These are phyloP conservation scores for Netelia virgata DNA, from an alignment of 2,888 invertebrate species.

Conservation along the genomic window DNA sequence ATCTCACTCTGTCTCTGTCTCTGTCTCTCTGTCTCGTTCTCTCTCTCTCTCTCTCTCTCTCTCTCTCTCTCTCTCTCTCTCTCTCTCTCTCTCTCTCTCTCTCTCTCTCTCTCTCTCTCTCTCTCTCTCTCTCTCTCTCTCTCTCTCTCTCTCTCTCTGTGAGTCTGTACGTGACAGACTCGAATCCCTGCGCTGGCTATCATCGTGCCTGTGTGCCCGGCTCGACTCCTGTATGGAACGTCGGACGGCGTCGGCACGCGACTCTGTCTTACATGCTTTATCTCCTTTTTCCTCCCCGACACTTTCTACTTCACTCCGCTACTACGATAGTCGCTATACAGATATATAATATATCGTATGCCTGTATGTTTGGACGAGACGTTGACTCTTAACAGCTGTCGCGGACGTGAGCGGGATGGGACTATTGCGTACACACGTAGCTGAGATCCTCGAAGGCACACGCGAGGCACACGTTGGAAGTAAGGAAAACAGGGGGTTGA, in stretches of 20 bases:
- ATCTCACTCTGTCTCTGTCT: not conserved
- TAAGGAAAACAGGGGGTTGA: conserved; percentile 36
- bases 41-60: conserved; percentile 65
- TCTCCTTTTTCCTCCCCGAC: conserved; percentile 48
- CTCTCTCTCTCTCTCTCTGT: conserved; percentile 65
- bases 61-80: conserved; percentile 66
- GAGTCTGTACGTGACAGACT: conserved; percentile 83
- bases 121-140: too few species aligned
- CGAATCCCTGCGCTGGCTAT: conserved; percentile 73
- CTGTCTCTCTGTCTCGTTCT: conserved; percentile 47
- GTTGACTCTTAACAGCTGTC: conserved; percentile 82
- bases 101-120: not conserved
- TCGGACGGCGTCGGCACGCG: conserved; percentile 61
- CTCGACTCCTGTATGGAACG: conserved; percentile 69
- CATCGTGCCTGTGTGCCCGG: conserved; percentile 59
- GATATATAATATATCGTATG: conserved; percentile 59
- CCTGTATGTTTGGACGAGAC: conserved; percentile 78
- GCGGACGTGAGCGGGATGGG: conserved; percentile 69
- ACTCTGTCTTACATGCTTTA: conserved; percentile 60
- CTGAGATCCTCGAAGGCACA: conserved; percentile 24
- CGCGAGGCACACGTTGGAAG: conserved; percentile 32
- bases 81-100: conserved; percentile 63
- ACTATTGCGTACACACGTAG: conserved; percentile 30
- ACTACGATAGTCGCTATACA: conserved; percentile 3
- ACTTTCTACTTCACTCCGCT: conserved; percentile 36